A percentile compares a stretch with the other conserved stretches of the same genome.
These are phyloP conservation scores for Andrena fulva DNA, from an alignment of 2,888 invertebrate species.

Conservation along the genomic window DNA sequence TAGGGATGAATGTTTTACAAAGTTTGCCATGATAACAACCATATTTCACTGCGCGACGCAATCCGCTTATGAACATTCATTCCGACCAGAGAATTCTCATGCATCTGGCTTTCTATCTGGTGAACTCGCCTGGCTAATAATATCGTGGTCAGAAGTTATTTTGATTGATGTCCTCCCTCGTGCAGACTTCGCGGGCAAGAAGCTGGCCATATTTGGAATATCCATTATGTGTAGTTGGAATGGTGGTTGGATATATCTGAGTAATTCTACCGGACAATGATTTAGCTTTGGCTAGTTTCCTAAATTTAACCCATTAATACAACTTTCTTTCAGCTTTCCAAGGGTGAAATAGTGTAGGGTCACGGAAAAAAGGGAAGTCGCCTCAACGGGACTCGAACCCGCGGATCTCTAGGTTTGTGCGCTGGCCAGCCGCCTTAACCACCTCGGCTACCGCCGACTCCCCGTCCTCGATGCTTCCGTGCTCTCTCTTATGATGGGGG, in stretches of 20 bases:
- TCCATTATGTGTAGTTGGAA: background rate
- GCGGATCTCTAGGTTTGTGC: too few species aligned
- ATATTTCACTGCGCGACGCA: constrained; percentile 53
- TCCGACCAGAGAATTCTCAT: constrained; percentile 22
- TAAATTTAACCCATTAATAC: background rate
- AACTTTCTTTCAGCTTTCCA: background rate
- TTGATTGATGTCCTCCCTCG: background rate
- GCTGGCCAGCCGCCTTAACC: too few species aligned
- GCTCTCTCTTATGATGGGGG: too few species aligned
- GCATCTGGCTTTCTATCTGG: constrained; percentile 9
- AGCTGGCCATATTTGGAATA: background rate
- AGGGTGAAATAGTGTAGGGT: too few species aligned
- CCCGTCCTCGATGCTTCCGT: too few species aligned
- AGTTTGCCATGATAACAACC: constrained; percentile 46
- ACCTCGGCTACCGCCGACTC: too few species aligned
- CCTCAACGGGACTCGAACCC: too few species aligned
- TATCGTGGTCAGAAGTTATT: background rate
- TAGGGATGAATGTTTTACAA: constrained; percentile 41
- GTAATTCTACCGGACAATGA: background rate
- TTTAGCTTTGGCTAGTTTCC: background rate
- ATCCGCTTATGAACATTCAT: constrained; percentile 58
- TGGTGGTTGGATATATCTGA: background rate
- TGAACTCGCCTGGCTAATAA: constrained; percentile 3
- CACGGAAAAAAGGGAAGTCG: too few species aligned
- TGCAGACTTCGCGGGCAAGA: background rate